A percentile compares a stretch with the other conserved stretches of the same genome.
Evolutionary conservation across 2,797 vertebrate genomes (phyloP).

Genomic region (Benthosema pterotum): DNA sequence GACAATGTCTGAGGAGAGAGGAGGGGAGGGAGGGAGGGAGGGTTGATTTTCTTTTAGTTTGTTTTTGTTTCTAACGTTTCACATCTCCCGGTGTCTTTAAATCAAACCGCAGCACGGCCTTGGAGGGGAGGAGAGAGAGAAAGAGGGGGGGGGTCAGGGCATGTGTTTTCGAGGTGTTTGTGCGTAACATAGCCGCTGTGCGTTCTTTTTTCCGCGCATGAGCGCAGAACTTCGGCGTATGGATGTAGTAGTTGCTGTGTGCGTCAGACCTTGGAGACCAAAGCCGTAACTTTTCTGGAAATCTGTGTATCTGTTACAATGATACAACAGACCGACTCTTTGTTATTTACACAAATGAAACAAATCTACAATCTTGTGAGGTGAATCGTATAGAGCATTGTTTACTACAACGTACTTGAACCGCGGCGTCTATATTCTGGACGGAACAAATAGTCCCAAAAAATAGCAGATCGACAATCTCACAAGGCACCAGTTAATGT

Average conservation of each 20-base stretch:
- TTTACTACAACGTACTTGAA: constrained; percentile 28
- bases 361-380: no score
- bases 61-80: constrained; percentile 32
- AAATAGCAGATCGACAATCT: no score
- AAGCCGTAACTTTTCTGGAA: no score
- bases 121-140: constrained; percentile 38
- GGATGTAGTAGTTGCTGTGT: no score
- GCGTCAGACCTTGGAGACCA: no score
- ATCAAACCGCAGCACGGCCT: constrained; percentile 36
- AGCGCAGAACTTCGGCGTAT: background rate
- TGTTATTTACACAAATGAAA: no score
- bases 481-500: no score
- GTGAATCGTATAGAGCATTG: no score
- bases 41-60: constrained; percentile 33
- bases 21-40: constrained; percentile 18
- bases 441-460: no score
- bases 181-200: constrained; percentile 37
- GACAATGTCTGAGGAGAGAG: constrained; percentile 39
- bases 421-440: no score
- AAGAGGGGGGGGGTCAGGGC: constrained; percentile 30
- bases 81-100: constrained; percentile 31
- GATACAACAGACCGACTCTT: constrained; percentile 7
- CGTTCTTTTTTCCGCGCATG: constrained; percentile 55
- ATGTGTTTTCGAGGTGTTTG: constrained; percentile 59
- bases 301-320: constrained; percentile 28